Base-by-base conservation (phyloP, 1,140 invertebrate species). In the Musca domestica region DNA sequence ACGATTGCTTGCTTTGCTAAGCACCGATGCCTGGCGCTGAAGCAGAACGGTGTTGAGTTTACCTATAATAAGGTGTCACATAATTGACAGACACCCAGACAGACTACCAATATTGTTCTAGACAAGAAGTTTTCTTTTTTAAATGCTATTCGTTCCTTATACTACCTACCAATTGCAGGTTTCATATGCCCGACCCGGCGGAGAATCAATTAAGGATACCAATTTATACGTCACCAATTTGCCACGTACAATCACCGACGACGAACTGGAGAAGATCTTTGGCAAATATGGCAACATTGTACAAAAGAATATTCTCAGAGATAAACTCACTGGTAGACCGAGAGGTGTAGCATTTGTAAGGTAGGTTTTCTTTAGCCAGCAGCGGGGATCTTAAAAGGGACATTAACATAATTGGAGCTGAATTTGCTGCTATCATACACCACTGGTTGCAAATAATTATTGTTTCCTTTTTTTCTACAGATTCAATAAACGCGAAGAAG, bases 171-270 rank as follows among this genome's bases (percentile, higher is more conserved):
- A 10, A n/a, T 30, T 14, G 20, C 17, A 92, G 85, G 95, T 97
- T 25, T 96, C 95, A 20, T 95, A 93, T 83, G 94, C 95, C 17
- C 84, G 95, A 71, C 95, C 94, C 3, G 92, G 92, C 49, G 92
- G 93, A 17, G 94, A 97, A 70, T 91, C 94, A 67, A 95, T 95
- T 71, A 98, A 97, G 82, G 94, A 95, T 81, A 95, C 95, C 14
- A 98, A 98, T 84, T 85, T 98, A 41, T 98, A 97, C 84, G 90
- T 98, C 64, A 92, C 93, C 67, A 96, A 96, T 85, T 85, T 98
- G 70, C 95, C 95, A 41, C 90, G 92, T 77, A 90, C 91, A 73
- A 89, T 92, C 54, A 92, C 90, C 20, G 91, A 95, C 74, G 87
- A 90, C 58, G 89, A 94, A 74, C 84, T 97, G 51, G 90, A 93